A percentile compares a stretch with the other conserved stretches of the same genome.
Evolutionary conservation across 2,888 invertebrate genomes (phyloP).

Genomic region (Creontiades dilutus): DNA sequence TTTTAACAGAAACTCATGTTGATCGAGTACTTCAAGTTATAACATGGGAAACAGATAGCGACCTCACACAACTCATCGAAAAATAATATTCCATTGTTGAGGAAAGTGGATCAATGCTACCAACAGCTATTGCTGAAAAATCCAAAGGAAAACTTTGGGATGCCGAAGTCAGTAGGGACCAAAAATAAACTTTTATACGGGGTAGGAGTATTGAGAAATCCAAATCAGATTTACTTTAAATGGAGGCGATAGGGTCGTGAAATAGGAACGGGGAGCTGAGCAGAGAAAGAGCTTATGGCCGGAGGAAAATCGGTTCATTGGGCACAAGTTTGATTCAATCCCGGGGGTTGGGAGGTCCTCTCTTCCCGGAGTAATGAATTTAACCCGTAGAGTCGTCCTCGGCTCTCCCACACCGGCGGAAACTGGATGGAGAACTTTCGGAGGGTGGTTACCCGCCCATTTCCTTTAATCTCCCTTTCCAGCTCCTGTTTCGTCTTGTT

Average conservation of each 20-base stretch:
- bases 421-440: slow-evolving; percentile 48
- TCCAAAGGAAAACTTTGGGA: neutral
- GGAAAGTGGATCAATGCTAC: too few species aligned
- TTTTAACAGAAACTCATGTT: too few species aligned
- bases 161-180: neutral
- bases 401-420: neutral
- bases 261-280: slow-evolving; percentile 17
- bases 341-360: slow-evolving; percentile 22
- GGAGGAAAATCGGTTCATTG: slow-evolving; percentile 64
- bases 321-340: slow-evolving; percentile 64
- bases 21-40: too few species aligned
- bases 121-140: too few species aligned
- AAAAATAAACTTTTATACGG: neutral
- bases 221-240: slow-evolving; percentile 62
- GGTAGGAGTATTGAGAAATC: slow-evolving; percentile 25
- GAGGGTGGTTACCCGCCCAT: slow-evolving; percentile 52
- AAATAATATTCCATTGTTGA: too few species aligned
- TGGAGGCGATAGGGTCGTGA: slow-evolving; percentile 40
- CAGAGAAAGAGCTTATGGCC: slow-evolving; percentile 61
- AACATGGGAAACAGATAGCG: too few species aligned
- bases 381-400: slow-evolving; percentile 45
- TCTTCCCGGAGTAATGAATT: slow-evolving; percentile 62
- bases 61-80: too few species aligned
- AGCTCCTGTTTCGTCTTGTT: slow-evolving; percentile 18
- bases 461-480: slow-evolving; percentile 57